Evolutionary conservation across 1,140 invertebrate genomes (phyloP).

Genomic region (Panulirus ornatus): DNA sequence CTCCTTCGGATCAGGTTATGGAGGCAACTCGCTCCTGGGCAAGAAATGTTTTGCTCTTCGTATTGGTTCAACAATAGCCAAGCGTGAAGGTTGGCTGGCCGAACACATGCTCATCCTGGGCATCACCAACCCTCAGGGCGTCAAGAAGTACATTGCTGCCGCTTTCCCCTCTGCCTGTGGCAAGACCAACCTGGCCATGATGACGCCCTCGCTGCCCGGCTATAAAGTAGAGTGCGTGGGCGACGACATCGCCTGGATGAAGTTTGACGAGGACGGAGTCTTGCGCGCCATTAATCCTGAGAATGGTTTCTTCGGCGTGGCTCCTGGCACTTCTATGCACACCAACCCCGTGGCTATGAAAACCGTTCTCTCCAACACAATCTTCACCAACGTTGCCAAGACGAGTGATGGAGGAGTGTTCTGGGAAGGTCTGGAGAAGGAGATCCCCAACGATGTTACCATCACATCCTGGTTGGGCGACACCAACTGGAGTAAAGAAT

Average conservation of each 20-base stretch:
- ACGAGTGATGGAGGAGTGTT: conserved; percentile 96
- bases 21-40: conserved; percentile 97
- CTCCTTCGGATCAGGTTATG: conserved; percentile 96
- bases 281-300: conserved; percentile 99
- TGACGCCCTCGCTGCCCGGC: conserved; percentile 93
- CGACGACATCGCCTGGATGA: conserved; percentile 98
- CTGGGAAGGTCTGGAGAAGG: conserved; percentile 98
- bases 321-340: conserved; percentile 93
- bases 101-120: conserved; percentile 92
- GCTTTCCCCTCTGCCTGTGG: conserved; percentile 99
- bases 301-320: conserved; percentile 99
- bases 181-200: conserved; percentile 99
- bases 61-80: conserved; percentile 96
- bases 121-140: conserved; percentile 88
- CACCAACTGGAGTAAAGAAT: conserved; percentile 80
- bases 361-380: conserved; percentile 94
- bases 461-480: conserved; percentile 94
- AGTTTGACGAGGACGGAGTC: conserved; percentile 92
- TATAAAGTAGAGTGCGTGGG: conserved; percentile 94
- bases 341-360: conserved; percentile 99
- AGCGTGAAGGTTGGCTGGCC: conserved; percentile 97
- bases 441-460: conserved; percentile 83
- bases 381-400: conserved; percentile 98
- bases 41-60: conserved; percentile 99
- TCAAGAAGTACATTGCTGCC: conserved; percentile 95